A percentile compares a stretch with the other conserved stretches of the same genome.
Conservation (phyloP, 2,888 invertebrate species). For the Lepeophtheirus nordmannii region DNA sequence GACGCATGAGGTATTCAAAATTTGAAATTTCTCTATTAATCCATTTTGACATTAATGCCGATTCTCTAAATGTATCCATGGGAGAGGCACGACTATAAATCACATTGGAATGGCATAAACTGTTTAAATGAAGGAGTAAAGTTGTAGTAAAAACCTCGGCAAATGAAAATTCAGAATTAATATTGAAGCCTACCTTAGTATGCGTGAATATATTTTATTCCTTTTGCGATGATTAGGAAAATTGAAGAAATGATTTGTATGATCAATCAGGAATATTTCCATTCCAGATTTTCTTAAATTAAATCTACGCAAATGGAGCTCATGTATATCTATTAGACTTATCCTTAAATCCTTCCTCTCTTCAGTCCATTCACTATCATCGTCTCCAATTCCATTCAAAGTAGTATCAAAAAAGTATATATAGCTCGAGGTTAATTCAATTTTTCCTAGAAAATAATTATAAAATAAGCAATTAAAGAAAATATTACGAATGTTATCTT, state of each 20-base stretch:
- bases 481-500: not conserved
- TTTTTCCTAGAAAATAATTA: conserved; percentile 36
- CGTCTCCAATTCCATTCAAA: conserved; percentile 31
- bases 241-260: conserved; percentile 49
- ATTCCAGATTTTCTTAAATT: conserved; percentile 48
- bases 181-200: too few relatives aligned
- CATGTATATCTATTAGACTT: conserved; percentile 42
- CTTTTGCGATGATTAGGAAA: conserved; percentile 45
- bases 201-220: conserved; percentile 45
- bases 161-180: too few relatives aligned
- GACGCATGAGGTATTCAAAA: conserved; percentile 39
- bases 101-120: conserved; percentile 45
- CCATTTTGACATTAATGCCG: conserved; percentile 47
- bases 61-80: conserved; percentile 44
- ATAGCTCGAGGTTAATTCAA: conserved; percentile 45
- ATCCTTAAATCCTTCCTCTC: conserved; percentile 41
- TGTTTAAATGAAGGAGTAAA: conserved; percentile 35
- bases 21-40: conserved; percentile 39
- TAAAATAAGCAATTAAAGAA: too few relatives aligned
- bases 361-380: conserved; percentile 35
- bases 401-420: conserved; percentile 46
- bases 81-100: conserved; percentile 45
- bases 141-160: too few relatives aligned
- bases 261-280: conserved; percentile 48
- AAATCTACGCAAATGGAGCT: conserved; percentile 48